Base-by-base conservation (phyloP, 37 sponge, comb jelly and placozoan genomes). In the Geodia barretti region DNA sequence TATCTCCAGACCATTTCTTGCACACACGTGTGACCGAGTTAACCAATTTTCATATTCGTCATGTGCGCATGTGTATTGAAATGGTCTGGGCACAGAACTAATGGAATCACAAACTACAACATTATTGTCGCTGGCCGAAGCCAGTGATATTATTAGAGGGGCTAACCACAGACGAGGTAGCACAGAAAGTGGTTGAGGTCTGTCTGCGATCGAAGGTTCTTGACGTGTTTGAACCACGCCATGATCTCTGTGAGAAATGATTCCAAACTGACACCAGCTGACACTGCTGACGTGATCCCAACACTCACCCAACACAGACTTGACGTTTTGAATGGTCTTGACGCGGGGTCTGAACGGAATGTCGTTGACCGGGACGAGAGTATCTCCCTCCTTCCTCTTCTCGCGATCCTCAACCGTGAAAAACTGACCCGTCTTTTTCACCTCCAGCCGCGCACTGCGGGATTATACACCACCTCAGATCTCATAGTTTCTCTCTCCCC, bases 201-300 rank as follows among this genome's bases (percentile, higher is more conserved):
- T 17, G 54, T 47, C 14, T 47, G 54, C 7, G 54, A 47, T 7
- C 54, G 54, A 28, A 83, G 35, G 0, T 29, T 28, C 66, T 73
- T 78, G 26, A 85, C 86, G 72, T 78, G 70, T 62, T 85, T 85
- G 68, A 36, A 85, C 79, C 86, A 78, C 0, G 86, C 86, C 33
- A 85, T 71, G 42, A 78, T 77, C 47, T 85, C 86, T 85, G 77
- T 0, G 26, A 25, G 5, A 21, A 23, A 62, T 24, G 24, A 8
- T 7, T 28, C 37, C 54, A 8, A 4, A 80, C 54, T 47, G 54
- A 47, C 54, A 47, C 54, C 14, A 47, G 11, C 54, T 47, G 14
- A 47, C 54, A 47, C 54, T 47, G 11, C 54, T 47, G 14, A 47
- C 54, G 14, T 14, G 7, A 7, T 14, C 54, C 54, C 14, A 47